Base-by-base conservation (phyloP, 2,888 invertebrate species). In the Drosophila paramelanica region DNA sequence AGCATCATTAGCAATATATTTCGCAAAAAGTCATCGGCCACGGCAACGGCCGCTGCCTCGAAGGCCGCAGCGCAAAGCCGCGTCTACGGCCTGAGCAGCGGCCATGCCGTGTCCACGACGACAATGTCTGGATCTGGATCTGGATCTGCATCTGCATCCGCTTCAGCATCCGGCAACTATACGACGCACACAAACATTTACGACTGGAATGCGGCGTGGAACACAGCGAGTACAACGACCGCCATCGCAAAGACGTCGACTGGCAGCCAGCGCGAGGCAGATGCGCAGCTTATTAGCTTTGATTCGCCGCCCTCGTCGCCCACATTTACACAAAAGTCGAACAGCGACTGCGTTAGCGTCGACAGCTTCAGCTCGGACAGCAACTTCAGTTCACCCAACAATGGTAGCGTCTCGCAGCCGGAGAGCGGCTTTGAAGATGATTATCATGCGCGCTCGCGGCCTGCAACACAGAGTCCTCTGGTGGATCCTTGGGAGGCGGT, bases 401-500 rank as follows among this genome's bases (percentile, higher is more conserved):
- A 92, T 76, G 95, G 95, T 14, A 95, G 94, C 87, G 94, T 94
- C 7, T 96, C 96, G 5, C 95, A 95, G 89, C 94, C 95, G 45
- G 96, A 96, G 90, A 96, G 96, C 92, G 96, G 96, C 4, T 97
- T 97, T 90, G 97, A 97, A 91, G 97, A 96, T 93, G 96, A 97
- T 90, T 96, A 96, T 90, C 82, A 86, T 43, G 68, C 74, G 7
- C 81, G 91, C 13, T 90, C 91, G 20, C 96, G 96, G 89, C 90
- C 91, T 13, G 81, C 90, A 10, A 90, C 92, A 13, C 89, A 90
- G 39, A 92, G 91, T 73, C 92, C 92, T 0, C 59, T 89, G 3
- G 92, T 90, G 1, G 92, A 92, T 84, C 92, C 92, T 0, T 92
- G 92, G 92, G 92, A 92, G 57, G 89, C 82, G 92, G 79, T 92